A percentile compares a stretch with the other conserved stretches of the same genome.
Conservation (phyloP, 2,113 vertebrate genomes). For the Indicator indicator region DNA sequence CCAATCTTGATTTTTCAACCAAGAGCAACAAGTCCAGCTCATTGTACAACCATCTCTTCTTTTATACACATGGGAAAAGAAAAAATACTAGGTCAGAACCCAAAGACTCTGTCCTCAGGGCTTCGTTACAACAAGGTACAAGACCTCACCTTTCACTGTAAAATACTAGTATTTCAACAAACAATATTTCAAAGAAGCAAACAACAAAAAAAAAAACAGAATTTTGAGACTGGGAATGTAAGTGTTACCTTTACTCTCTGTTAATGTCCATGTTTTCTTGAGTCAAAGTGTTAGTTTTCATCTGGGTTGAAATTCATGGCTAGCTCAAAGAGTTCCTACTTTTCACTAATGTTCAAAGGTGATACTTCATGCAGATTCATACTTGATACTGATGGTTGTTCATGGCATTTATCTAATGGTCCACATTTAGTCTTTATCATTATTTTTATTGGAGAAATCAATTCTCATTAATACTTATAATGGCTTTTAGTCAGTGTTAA, state of each 20-base stretch:
- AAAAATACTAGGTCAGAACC: neutral
- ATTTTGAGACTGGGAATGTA: neutral
- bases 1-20: neutral
- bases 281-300: neutral
- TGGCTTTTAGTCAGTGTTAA: neutral
- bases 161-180: neutral
- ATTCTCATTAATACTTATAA: slow-evolving; percentile 10
- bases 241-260: neutral
- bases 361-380: neutral
- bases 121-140: neutral
- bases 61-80: neutral
- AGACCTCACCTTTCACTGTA: neutral
- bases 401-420: neutral
- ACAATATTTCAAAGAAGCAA: neutral
- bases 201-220: neutral
- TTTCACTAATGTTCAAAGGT: neutral
- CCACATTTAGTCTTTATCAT: slow-evolving; percentile 1
- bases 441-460: slow-evolving; percentile 16
- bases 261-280: neutral
- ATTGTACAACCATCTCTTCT: neutral
- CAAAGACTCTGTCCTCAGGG: neutral
- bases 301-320: neutral
- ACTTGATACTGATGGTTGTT: neutral
- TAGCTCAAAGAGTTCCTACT: neutral
- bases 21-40: neutral